Evolutionary conservation across 2,888 invertebrate species (phyloP), one percentile per base, ranked within the genome.

Genomic region (Parnassius smintheus): DNA sequence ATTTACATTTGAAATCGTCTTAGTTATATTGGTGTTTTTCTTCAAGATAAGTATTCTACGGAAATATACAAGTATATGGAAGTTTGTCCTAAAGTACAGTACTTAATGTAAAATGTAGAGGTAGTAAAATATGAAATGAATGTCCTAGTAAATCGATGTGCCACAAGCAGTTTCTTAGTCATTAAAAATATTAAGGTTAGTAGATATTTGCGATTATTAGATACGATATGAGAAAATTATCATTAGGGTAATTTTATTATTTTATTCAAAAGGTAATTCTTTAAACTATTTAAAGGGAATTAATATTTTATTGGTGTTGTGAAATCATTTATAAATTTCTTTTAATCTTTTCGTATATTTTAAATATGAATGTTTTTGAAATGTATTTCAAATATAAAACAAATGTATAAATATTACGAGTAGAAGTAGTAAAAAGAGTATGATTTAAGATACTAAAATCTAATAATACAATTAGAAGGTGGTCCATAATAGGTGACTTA

Each of bases 401-500:
- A 13, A 9, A 13, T 13, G 13, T 49, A 13, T 46, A 11, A 13
- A 49, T 49, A 49, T 13, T n/a, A 13, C 9, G 9, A 67, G 67
- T 63, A 35, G 66, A 68, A 65, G 66, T 49, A 49, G 13, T 48
- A 59, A 41, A 35, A 35, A 7, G 35, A 35, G 35, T 35, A 35
- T 35, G 35, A 7, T 45, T 12, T 58, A 54, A 62, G 54, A 50
- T 3, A 45, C 50, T 59, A 59, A 58, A 56, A 12, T 46, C n/a
- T 46, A 46, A 46, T 12, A 53, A 46, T 41, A 62, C 86, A 79
- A 74, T 86, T 91, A 90, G 90, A 86, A 83, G 78, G 91, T 86
- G 92, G 92, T 91, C 92, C 92, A 92, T 86, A 82, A 77, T 90
- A 91, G 87, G 88, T 90, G 90, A 91, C 88, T 91, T 91, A 92